Conservation (phyloP, 2,888 invertebrate species). For the Hypomecis atomaria region DNA sequence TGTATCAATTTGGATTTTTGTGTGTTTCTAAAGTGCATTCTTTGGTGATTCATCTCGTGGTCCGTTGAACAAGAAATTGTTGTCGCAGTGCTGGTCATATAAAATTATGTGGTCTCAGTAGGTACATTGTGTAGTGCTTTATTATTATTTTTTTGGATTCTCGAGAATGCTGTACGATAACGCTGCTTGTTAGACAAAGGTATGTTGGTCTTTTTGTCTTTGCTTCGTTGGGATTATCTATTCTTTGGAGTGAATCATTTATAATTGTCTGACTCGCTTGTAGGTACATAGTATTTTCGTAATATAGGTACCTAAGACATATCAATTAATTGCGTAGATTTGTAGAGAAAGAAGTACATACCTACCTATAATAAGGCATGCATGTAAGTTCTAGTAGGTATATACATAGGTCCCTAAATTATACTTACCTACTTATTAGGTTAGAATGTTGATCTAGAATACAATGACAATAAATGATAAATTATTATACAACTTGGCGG, state of each 20-base stretch:
- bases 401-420: too few relatives aligned
- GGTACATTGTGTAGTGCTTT: slow-evolving; percentile 58
- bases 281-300: neutral
- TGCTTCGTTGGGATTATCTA: neutral
- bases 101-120: slow-evolving; percentile 64
- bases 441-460: too few relatives aligned
- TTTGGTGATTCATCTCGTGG: slow-evolving; percentile 79
- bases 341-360: neutral
- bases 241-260: slow-evolving; percentile 11
- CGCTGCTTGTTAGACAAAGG: slow-evolving; percentile 48
- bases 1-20: slow-evolving; percentile 60
- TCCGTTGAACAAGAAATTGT: slow-evolving; percentile 68
- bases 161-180: slow-evolving; percentile 46
- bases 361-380: too few relatives aligned
- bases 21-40: slow-evolving; percentile 71
- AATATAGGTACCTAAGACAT: neutral
- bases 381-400: too few relatives aligned
- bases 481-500: too few relatives aligned
- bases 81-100: slow-evolving; percentile 65
- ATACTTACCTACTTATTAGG: too few relatives aligned
- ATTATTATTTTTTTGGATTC: slow-evolving; percentile 46
- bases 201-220: slow-evolving; percentile 35
- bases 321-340: neutral
- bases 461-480: too few relatives aligned
- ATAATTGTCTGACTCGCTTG: neutral